Percentiles rank a stretch among this genome's conserved stretches.
These are phyloP conservation scores for Carapus acus DNA, from an alignment of 2,797 vertebrate species.

Conservation along the genomic window DNA sequence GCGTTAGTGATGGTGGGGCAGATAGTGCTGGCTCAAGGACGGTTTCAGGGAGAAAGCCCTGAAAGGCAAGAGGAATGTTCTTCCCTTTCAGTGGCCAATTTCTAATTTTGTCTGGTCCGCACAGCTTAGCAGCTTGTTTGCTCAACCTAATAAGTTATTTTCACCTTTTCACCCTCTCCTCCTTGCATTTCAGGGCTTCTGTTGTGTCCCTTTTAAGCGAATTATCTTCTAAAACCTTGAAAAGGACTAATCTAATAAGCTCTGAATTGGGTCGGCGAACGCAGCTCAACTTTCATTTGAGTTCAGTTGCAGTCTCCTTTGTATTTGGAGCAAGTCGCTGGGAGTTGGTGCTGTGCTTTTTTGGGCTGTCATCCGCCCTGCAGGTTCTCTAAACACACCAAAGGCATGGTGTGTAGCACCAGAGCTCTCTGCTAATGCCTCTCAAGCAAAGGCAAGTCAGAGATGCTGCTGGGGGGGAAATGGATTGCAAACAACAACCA, in stretches of 20 bases:
- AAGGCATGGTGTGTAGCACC: too few relatives aligned
- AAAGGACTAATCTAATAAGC: not conserved
- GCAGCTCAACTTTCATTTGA: too few relatives aligned
- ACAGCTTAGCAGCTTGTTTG: conserved; percentile 21
- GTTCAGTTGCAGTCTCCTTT: not conserved
- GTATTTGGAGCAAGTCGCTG: too few relatives aligned
- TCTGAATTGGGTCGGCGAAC: too few relatives aligned
- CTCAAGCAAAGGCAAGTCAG: too few relatives aligned
- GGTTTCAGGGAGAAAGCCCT: conserved; percentile 24
- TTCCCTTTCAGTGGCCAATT: not conserved
- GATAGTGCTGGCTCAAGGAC: conserved; percentile 31
- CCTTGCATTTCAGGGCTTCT: not conserved
- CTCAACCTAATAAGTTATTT: conserved; percentile 16
- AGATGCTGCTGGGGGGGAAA: too few relatives aligned
- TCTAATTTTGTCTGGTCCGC: conserved; percentile 16
- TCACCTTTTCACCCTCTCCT: conserved; percentile 23
- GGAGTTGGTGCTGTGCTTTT: too few relatives aligned
- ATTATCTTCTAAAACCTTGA: not conserved
- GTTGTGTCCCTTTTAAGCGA: not conserved
- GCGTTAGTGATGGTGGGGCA: conserved; percentile 23
- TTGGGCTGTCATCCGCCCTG: too few relatives aligned
- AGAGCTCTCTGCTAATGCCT: too few relatives aligned
- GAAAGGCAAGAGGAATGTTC: conserved; percentile 16
- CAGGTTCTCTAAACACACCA: too few relatives aligned
- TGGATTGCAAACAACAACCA: too few relatives aligned